Evolutionary conservation across 2,888 invertebrate species (phyloP), one percentile per base, ranked within the genome.

Genomic region (Eupeodes luniger): DNA sequence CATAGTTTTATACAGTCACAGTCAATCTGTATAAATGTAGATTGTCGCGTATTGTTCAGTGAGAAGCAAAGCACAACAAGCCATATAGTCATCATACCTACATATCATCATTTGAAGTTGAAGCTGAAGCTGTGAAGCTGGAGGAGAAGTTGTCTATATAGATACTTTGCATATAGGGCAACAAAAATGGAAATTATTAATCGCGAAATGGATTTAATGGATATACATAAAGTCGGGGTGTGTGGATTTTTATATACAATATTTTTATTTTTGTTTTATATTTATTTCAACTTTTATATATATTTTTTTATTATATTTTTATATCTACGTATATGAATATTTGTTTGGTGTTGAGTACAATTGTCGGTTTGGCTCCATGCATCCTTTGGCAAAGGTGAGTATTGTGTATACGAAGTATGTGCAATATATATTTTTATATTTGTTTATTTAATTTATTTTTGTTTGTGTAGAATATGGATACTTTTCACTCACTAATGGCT

Each of bases 141-240:
- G 19, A 55, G 66, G 40, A n/a, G 27, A 3, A 27, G 27, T 44
- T 34, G 59, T 44, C 53, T 66, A 16, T 59, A n/a, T 62, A 51
- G 4, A 67, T 62, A 76, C 27, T 27, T 2, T 27, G 1, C 40
- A 40, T 40, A 40, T 40, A 40, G 40, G 6, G 40, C 40, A 40
- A 40, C 40, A 40, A 40, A 78, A 85, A 88, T 81, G 78, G 67
- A 84, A 84, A 84, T 84, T 84, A 84, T 88, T 81, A 88, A 85
- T 88, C 78, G 85, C 64, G 74, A 85, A 88, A 88, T 85, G 85
- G 85, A 88, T 85, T 88, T 85, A 81, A 85, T 81, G 88, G 88
- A 85, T 85, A 70, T 81, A 70, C 85, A 69, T 55, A 59, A 62
- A 55, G 62, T 51, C 16, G 14, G 51, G n/a, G 62, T 14, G 66